These are phyloP conservation scores for Calcarius lapponicus DNA, from an alignment of 2,797 vertebrate species.

Conservation along the genomic window DNA sequence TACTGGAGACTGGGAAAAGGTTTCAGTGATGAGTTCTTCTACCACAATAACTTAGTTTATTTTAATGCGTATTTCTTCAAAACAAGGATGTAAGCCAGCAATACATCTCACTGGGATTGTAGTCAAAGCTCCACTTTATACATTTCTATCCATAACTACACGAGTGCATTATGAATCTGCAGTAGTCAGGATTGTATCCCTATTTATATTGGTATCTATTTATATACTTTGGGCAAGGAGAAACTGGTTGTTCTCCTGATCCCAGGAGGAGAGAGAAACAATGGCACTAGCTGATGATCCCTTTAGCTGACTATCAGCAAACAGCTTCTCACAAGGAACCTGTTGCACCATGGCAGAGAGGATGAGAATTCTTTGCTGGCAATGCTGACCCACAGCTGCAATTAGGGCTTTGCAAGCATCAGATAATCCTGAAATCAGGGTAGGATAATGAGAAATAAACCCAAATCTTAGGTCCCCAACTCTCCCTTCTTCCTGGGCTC, in stretches of 20 bases:
- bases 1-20: neutral
- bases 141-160: neutral
- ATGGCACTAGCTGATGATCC: neutral
- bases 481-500: fast-evolving
- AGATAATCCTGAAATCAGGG: neutral
- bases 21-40: neutral
- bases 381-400: neutral
- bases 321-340: neutral
- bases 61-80: neutral
- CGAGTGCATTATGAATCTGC: neutral
- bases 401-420: neutral
- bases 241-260: neutral
- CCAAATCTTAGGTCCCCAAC: neutral
- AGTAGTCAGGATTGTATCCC: neutral
- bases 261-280: neutral
- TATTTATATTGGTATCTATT: neutral
- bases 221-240: neutral
- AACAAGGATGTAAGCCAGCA: neutral
- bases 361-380: neutral
- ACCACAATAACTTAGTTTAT: neutral
- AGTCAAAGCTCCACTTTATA: neutral
- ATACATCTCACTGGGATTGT: neutral
- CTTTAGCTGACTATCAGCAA: neutral
- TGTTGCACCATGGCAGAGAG: fast-evolving
- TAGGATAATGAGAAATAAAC: neutral